These are phyloP conservation scores for Drosophila asahinai DNA, from an alignment of 1,140 invertebrate genomes.

Conservation along the genomic window DNA sequence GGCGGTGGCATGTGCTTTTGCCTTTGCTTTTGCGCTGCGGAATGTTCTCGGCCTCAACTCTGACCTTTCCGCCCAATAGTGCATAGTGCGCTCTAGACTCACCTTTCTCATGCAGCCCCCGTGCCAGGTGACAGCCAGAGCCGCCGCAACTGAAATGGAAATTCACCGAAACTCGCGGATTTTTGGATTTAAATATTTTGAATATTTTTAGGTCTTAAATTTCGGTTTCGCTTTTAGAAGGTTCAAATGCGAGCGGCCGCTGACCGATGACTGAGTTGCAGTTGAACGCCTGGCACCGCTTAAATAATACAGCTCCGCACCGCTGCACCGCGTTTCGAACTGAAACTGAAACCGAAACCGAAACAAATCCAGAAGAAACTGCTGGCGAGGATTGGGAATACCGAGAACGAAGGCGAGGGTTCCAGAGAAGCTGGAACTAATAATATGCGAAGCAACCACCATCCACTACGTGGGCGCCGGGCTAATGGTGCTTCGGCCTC, in stretches of 20 bases:
- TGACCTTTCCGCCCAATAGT: slow-evolving; percentile 56
- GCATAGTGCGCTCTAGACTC: slow-evolving; percentile 3
- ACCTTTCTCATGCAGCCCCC: slow-evolving; percentile 35
- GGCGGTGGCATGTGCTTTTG: slow-evolving; percentile 14
- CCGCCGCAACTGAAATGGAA: neutral
- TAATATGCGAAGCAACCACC: slow-evolving; percentile 10
- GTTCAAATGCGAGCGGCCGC: slow-evolving; percentile 68
- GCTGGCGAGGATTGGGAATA: slow-evolving; percentile 2
- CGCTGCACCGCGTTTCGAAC: neutral
- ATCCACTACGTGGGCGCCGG: slow-evolving; percentile 48
- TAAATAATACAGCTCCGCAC: slow-evolving; percentile 62
- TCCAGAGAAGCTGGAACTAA: slow-evolving; percentile 20
- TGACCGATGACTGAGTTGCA: slow-evolving; percentile 76
- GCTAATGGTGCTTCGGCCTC: slow-evolving; percentile 47
- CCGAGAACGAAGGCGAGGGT: neutral
- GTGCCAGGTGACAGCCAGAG: slow-evolving; percentile 12
- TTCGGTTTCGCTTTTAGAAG: slow-evolving; percentile 34
- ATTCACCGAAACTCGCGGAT: slow-evolving; percentile 5
- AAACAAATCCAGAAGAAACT: slow-evolving; percentile 26
- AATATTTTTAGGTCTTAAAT: neutral
- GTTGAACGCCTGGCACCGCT: slow-evolving; percentile 60
- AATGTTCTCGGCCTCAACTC: slow-evolving; percentile 57
- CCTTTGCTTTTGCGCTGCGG: slow-evolving; percentile 13
- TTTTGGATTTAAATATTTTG: neutral
- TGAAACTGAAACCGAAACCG: slow-evolving; percentile 38